A percentile compares a stretch with the other conserved stretches of the same genome.
These are phyloP conservation scores for Calonectris borealis DNA, from an alignment of 2,113 vertebrate genomes.

Conservation along the genomic window DNA sequence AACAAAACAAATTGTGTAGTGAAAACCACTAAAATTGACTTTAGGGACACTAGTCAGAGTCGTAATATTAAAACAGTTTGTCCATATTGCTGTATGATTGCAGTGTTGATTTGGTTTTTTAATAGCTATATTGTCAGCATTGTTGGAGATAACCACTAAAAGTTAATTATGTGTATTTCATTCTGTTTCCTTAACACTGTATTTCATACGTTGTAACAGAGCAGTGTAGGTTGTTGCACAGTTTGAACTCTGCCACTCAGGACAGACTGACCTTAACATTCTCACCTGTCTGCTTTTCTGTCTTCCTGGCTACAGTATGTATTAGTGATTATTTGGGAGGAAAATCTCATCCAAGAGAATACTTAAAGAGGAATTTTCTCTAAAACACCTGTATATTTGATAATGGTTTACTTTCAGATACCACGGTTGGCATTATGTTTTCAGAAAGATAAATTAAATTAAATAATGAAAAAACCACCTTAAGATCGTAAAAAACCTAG, in stretches of 20 bases:
- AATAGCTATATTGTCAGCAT: neutral
- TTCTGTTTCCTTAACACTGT: neutral
- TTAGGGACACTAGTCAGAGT: neutral
- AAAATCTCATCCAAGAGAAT: neutral
- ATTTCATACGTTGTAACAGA: neutral
- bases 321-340: neutral
- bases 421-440: neutral
- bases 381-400: neutral
- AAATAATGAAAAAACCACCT: neutral
- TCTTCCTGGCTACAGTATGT: neutral
- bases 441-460: neutral
- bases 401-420: neutral
- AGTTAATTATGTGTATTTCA: neutral
- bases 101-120: neutral
- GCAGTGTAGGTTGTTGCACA: neutral
- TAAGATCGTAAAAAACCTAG: neutral
- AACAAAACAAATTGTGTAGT: neutral
- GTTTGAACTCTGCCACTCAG: neutral
- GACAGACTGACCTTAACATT: neutral
- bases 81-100: neutral
- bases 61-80: neutral
- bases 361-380: neutral
- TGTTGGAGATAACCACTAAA: neutral
- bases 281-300: neutral
- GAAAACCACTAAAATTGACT: neutral